Evolutionary conservation across 2,113 vertebrate species (phyloP), one percentile per base, ranked within the genome.

Genomic region (Odontesthes bonariensis): DNA sequence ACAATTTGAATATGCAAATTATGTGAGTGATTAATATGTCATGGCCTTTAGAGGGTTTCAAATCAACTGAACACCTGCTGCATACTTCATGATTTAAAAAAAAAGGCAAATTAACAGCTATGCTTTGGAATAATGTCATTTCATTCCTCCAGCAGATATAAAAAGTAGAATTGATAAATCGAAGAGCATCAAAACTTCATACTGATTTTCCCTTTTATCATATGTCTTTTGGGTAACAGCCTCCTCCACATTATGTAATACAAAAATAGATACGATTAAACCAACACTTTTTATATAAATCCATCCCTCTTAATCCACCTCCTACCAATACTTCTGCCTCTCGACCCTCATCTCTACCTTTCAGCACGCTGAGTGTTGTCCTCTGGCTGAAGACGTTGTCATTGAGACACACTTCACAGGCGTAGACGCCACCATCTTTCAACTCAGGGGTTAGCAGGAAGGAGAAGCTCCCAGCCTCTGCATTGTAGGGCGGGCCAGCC

Each of bases 381-480:
- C 17, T 46, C 63, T 89, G 91, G 65, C 60, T 82, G 82, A 73
- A 85, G 31, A 33, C 2, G 0, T 40, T 55, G 60, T 94, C 82
- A 56, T 95, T 75, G 54, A 81, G 44, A 61, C 54, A 85, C 67
- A 95, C 93, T 0, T 93, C 62, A 22, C 94, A 95, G 44, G 42
- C 4, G 67, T 93, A 95, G 52, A 74, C 14, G 10, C 94, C 94
- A 1, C 91, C 90, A 14, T 93, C 79, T 5, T 17, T 78, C 0
- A 86, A 6, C 7, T 16, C 59, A 0, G 93, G 91, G 1, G 1
- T 86, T 79, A 92, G 83, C 4, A 77, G 44, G 55, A 94, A 94
- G 66, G 90, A 85, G 80, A 93, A 93, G 46, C 12, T 87, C 8
- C 92, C 90, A 2, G 47, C 33, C 31, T 83, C 46, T 5, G 78